A percentile compares a stretch with the other conserved stretches of the same genome.
Conservation (phyloP, 2,797 vertebrate species). For the Gadopsis marmoratus region DNA sequence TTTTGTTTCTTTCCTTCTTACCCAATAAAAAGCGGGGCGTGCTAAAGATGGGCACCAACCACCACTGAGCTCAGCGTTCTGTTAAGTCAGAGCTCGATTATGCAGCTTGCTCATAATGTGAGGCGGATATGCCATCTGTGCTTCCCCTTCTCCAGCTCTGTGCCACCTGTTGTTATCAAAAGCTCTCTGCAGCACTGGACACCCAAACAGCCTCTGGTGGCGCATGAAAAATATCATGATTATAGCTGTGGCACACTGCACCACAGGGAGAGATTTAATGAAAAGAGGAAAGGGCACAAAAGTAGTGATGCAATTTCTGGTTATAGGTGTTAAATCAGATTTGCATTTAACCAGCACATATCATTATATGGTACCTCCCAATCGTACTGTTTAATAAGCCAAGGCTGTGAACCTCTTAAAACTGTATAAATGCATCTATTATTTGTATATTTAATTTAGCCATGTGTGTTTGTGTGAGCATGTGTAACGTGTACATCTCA, state of each 20-base stretch:
- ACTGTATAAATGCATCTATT: background rate
- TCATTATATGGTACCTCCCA: background rate
- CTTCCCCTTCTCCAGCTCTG: slow-evolving; percentile 57
- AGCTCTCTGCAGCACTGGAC: slow-evolving; percentile 37
- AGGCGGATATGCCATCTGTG: slow-evolving; percentile 72
- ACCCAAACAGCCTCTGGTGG: slow-evolving; percentile 53
- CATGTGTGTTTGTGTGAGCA: slow-evolving; percentile 24
- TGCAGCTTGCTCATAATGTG: slow-evolving; percentile 34
- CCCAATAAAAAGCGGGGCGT: background rate
- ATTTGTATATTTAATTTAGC: background rate
- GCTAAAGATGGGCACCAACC: slow-evolving; percentile 5
- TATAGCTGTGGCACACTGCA: slow-evolving; percentile 8
- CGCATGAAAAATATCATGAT: slow-evolving; percentile 49
- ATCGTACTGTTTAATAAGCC: background rate
- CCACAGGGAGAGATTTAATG: slow-evolving; percentile 37
- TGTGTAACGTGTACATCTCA: slow-evolving; percentile 61
- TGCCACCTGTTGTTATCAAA: slow-evolving; percentile 72
- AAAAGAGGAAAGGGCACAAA: slow-evolving; percentile 37
- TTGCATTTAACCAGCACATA: slow-evolving; percentile 14
- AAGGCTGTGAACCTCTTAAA: background rate
- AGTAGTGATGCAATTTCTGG: slow-evolving; percentile 13
- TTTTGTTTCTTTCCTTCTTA: slow-evolving; percentile 16
- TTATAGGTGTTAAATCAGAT: slow-evolving; percentile 23
- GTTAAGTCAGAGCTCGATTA: slow-evolving; percentile 38
- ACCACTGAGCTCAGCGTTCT: slow-evolving; percentile 37